Evolutionary conservation across 2,888 invertebrate species (phyloP).

Genomic region (Eretmocerus hayati): DNA sequence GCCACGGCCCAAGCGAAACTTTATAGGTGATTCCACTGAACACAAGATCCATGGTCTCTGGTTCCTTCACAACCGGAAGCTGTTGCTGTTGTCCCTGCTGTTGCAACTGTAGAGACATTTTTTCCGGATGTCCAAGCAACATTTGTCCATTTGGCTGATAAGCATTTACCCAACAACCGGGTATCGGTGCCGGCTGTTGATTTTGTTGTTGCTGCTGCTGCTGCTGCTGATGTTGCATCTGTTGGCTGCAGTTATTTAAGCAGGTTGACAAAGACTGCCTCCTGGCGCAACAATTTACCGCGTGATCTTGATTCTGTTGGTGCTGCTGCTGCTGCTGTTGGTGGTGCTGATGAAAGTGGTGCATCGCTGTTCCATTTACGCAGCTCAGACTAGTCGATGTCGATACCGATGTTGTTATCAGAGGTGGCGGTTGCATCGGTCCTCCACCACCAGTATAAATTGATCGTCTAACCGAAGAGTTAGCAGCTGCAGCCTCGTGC

Average conservation of each 20-base stretch:
- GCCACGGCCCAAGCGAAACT: constrained; percentile 62
- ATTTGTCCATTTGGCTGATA: too few relatives aligned
- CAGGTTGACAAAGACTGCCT: constrained; percentile 1
- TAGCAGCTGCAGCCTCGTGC: constrained; percentile 36
- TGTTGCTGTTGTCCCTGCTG: too few relatives aligned
- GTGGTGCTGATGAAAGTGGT: too few relatives aligned
- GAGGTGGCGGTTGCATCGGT: neutral
- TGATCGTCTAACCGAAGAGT: too few relatives aligned
- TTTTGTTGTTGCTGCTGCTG: neutral
- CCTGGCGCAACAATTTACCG: constrained; percentile 1
- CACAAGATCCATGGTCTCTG: constrained; percentile 60
- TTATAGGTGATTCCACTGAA: constrained; percentile 69
- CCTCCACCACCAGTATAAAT: neutral
- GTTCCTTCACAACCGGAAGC: constrained; percentile 13
- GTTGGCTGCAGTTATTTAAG: constrained; percentile 1
- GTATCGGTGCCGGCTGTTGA: neutral
- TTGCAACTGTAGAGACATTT: too few relatives aligned
- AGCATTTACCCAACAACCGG: neutral
- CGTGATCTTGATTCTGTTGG: neutral
- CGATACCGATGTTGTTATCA: neutral
- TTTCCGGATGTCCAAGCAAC: too few relatives aligned
- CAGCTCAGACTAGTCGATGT: too few relatives aligned
- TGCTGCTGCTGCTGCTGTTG: too few relatives aligned
- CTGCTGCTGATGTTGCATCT: neutral
- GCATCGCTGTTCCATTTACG: too few relatives aligned